These are phyloP conservation scores for Caenorhabditis japonica DNA, from an alignment of 2,888 invertebrate genomes.

Conservation along the genomic window DNA sequence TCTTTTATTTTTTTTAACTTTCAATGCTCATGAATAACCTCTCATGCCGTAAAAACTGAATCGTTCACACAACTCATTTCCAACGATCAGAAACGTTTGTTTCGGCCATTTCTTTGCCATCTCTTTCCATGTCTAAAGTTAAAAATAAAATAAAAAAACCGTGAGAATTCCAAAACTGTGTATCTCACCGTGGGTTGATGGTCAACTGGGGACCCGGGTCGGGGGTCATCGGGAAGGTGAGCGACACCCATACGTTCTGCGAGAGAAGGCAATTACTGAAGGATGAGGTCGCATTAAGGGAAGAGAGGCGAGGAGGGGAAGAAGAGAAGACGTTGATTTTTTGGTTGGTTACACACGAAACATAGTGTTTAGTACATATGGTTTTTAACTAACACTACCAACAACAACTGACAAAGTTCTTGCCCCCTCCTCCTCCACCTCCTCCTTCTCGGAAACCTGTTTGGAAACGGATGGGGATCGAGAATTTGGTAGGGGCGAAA, in stretches of 20 bases:
- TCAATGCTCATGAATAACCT: slow-evolving; percentile 81
- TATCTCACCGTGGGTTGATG: slow-evolving; percentile 33
- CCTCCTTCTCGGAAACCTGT: slow-evolving; percentile 26
- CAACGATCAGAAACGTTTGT: slow-evolving; percentile 82
- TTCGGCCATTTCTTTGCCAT: slow-evolving; percentile 68
- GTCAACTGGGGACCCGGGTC: slow-evolving; percentile 32
- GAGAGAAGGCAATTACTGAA: slow-evolving; percentile 35
- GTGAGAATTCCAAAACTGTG: not conserved
- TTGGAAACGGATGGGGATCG: slow-evolving; percentile 24
- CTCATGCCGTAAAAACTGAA: slow-evolving; percentile 97
- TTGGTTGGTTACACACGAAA: slow-evolving; percentile 47
- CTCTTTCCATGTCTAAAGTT: slow-evolving; percentile 38
- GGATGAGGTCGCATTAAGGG: no score
- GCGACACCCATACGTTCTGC: slow-evolving; percentile 41
- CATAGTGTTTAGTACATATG: slow-evolving; percentile 44
- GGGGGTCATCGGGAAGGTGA: slow-evolving; percentile 40
- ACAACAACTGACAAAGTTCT: slow-evolving; percentile 19
- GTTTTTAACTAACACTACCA: slow-evolving; percentile 33
- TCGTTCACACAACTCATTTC: slow-evolving; percentile 96
- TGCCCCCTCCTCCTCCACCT: no score
- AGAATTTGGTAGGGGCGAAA: slow-evolving; percentile 12
- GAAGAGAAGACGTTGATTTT: slow-evolving; percentile 18
- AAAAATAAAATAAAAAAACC: not conserved
- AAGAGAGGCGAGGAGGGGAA: slow-evolving; percentile 6
- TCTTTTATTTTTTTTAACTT: not conserved